Base-by-base conservation (phyloP, 2,113 vertebrate species). In the Epinephelus moara region DNA sequence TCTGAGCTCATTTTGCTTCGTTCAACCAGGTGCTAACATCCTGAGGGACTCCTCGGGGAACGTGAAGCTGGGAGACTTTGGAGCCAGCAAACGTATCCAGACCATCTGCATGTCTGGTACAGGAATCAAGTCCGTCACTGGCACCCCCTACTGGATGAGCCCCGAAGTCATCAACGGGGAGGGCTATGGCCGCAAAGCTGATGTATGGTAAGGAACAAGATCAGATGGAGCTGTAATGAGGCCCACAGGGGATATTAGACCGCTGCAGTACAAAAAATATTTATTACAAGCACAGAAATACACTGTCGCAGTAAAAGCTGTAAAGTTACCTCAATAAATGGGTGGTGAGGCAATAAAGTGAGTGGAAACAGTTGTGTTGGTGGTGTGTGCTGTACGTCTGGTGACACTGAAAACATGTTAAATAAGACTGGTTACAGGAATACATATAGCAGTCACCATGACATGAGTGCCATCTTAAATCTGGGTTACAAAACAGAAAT, bases 121-220 rank as follows among this genome's bases (percentile, higher is more conserved):
- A 2, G 97, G 97, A 47, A 98, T 98, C 91, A 98, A 98, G 91
- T 97, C 97, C 0, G 97, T 98, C 92, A 97, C 97, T 0, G 97
- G 97, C 95, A 98, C 97, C 63, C 97, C 97, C 1, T 98, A 98
- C 94, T 98, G 97, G 97, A 98, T 98, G 97, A 98, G 97, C 85
- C 97, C 97, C 0, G 97, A 98, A 83, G 97, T 98, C 71, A 98
- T 98, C 89, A 98, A 97, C 7, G 97, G 97, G 90, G 97, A 97
- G 88, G 97, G 97, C 60, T 98, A 98, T 0, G 97, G 97, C 47
- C 95, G 97, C 86, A 98, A 98, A 90, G 97, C 97, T 62, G 97
- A 98, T 6, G 96, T 98, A n/a, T 98, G 97, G 97, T 98, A 95
- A 95, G 96, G 95, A 50, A 69, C 42, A n/a, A 14, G 14, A 59